These are phyloP conservation scores for Mycetomoellerius zeteki DNA, from an alignment of 1,140 invertebrate species.

Conservation along the genomic window DNA sequence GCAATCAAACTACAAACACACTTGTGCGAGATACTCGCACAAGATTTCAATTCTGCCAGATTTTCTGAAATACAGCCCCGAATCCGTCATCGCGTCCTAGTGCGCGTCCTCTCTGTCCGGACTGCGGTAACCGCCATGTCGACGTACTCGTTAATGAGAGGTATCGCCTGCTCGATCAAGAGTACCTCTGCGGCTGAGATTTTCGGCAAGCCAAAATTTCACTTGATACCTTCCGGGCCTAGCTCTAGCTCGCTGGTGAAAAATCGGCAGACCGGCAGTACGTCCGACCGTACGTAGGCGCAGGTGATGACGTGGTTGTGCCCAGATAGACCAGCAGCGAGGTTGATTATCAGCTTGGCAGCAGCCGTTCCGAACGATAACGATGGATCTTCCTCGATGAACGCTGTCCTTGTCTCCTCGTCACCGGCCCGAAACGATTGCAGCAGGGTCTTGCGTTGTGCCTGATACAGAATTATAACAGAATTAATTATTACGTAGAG, in stretches of 20 bases:
- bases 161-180: conserved; percentile 74
- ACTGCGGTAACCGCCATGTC: conserved; percentile 58
- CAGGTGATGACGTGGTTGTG: conserved; percentile 68
- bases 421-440: conserved; percentile 70
- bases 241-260: conserved; percentile 79
- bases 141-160: conserved; percentile 78
- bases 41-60: not conserved
- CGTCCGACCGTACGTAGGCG: conserved; percentile 80
- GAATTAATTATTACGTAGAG: not conserved
- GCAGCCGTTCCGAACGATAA: conserved; percentile 76
- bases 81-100: not conserved
- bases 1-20: not conserved
- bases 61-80: not conserved
- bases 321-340: conserved; percentile 76
- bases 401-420: conserved; percentile 52
- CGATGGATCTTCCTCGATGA: conserved; percentile 64
- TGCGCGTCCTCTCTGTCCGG: not conserved
- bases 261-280: conserved; percentile 79
- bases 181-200: conserved; percentile 73
- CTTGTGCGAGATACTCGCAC: not conserved
- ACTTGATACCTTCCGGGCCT: conserved; percentile 76
- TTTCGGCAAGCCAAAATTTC: conserved; percentile 79
- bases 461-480: conserved; percentile 62
- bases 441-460: conserved; percentile 72
- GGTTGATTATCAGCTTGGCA: conserved; percentile 78